Evolutionary conservation across 2,113 vertebrate species (phyloP), one percentile per base, ranked within the genome.

Genomic region (Crypturellus undulatus): DNA sequence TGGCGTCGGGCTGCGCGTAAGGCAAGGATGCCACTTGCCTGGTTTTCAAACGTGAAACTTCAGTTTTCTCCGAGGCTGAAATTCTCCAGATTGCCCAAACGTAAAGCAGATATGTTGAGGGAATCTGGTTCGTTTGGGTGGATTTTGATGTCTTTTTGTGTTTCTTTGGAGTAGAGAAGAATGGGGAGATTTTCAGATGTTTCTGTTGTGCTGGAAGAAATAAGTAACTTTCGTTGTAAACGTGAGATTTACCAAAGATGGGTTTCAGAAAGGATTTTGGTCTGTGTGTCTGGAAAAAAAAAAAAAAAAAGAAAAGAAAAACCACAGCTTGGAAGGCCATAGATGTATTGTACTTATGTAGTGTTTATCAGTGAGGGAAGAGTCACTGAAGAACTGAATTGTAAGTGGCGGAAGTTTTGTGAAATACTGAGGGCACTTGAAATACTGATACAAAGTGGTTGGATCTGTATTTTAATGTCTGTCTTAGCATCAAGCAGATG

Each of bases 1-100:
- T 12, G 0, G 13, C 6, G 36, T 18, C 24, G 4, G 3, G 1
- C 36, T 18, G 4, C 25, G 21, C 1, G 2, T 84, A 8, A 64
- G 36, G 38, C 25, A 54, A 43, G 56, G 47, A 2, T 28, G 54
- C 12, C 2, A 2, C n/a, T 65, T 56, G 18, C 16, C 42, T 59
- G 13, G 8, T 58, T 96, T 82, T 52, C 30, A 36, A 6, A 30
- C 43, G 21, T 56, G 19, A 64, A 91, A 67, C 25, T 42, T 62
- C 72, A 81, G 38, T 24, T 64, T 6, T 51, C 3, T 40, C 63
- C 58, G 67, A 38, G 36, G 67, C 17, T 70, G 64, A 69, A 78
- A 78, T 62, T 58, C 34, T 52, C 38, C 28, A 34, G 56, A 47
- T 52, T 30, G 34, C 52, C 34, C 24, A 52, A 52, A 43, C 28